These are phyloP conservation scores for Drosophila dunni DNA, from an alignment of 1,140 invertebrate species.

Conservation along the genomic window DNA sequence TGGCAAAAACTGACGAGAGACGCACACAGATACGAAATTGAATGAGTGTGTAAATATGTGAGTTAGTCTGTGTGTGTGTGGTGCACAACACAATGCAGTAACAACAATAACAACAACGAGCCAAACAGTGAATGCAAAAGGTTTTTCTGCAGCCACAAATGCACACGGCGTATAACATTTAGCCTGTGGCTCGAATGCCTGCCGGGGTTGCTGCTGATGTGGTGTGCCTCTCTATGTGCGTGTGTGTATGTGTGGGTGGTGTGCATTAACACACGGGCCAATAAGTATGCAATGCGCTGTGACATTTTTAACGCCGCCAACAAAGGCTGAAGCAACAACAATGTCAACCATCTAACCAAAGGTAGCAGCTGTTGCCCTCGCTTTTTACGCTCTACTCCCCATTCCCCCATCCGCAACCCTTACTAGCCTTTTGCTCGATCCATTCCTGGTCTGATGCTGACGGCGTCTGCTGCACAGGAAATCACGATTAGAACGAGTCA, in stretches of 20 bases:
- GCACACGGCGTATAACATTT: constrained; percentile 73
- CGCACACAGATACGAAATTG: constrained; percentile 1
- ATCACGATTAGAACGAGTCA: constrained; percentile 78
- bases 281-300: constrained; percentile 83
- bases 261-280: constrained; percentile 80
- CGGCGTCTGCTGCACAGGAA: constrained; percentile 67
- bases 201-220: constrained; percentile 1
- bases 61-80: constrained; percentile 35
- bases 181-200: constrained; percentile 53
- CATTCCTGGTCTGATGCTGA: constrained; percentile 40
- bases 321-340: constrained; percentile 61
- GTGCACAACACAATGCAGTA: constrained; percentile 47
- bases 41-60: constrained; percentile 16
- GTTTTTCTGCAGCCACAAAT: constrained; percentile 74
- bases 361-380: constrained; percentile 26
- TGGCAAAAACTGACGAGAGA: constrained; percentile 51
- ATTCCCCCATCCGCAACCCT: not conserved
- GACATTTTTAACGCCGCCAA: constrained; percentile 79
- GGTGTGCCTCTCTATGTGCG: constrained; percentile 4
- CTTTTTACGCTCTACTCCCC: not conserved
- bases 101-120: constrained; percentile 27
- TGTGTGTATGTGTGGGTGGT: constrained; percentile 26
- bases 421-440: not conserved
- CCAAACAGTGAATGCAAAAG: constrained; percentile 37
- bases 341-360: constrained; percentile 50